Base-by-base conservation (phyloP, 2,113 vertebrate species). In the Sterna hirundo region DNA sequence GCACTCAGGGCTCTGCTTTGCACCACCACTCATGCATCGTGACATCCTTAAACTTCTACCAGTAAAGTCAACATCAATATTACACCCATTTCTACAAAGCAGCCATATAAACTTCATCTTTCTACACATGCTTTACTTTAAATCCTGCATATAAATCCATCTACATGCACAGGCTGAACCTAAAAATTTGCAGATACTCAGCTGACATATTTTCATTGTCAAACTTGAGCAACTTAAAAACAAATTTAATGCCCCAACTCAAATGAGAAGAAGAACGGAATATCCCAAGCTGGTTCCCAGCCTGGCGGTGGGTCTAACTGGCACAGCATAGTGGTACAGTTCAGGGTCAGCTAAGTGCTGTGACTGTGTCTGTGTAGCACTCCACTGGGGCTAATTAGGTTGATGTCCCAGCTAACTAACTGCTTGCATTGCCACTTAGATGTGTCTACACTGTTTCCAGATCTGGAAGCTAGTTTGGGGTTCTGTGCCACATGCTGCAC, bases 21-120 rank as follows among this genome's bases (percentile, higher is more conserved):
- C 94, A 96, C 92, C 77, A 96, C 92, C 76, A 93, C 79, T 97
- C 96, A 97, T 95, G 91, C 94, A 86, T 91, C 3, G 12, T 95
- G 94, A 96, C 89, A 95, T 94, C 88, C 94, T 97, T 97, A 96
- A 93, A 96, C 94, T 94, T 97, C 92, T 71, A 88, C 76, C 54
- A 85, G 88, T 94, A 96, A 96, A 96, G 91, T 96, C 96, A 96
- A 95, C 95, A 96, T 97, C 93, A 97, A 95, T 95, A 97, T 96
- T 95, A 92, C 85, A 95, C 95, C 94, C 58, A 87, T 95, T 96
- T 93, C 93, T 93, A 96, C 94, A 95, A 92, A 97, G 91, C 85
- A 92, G 88, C 91, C 88, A 88, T 77, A 93, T 91, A 96, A 96
- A 94, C 93, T 93, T 95, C 90, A 96, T 94, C 94, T 96, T 95